These are phyloP conservation scores for Pontoporia blainvillei DNA, from an alignment of 2,113 vertebrate genomes.

Conservation along the genomic window DNA sequence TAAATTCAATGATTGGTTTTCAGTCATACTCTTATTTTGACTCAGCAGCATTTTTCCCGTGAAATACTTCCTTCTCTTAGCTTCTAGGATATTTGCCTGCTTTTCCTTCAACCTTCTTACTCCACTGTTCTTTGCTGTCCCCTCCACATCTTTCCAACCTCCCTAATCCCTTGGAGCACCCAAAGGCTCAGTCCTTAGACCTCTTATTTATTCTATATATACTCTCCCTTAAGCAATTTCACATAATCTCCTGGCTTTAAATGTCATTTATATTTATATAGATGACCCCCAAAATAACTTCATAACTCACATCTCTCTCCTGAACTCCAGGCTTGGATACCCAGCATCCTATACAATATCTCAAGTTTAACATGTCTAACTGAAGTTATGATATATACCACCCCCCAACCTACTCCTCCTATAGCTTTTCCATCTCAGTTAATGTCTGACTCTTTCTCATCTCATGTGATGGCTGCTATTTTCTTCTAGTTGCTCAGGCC, in stretches of 20 bases:
- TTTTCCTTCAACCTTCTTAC: not conserved
- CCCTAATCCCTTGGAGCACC: not conserved
- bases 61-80: slow-evolving; percentile 15
- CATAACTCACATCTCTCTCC: not conserved
- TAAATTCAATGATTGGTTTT: not conserved
- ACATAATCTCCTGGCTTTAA: not conserved
- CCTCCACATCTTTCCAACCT: not conserved
- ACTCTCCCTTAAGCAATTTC: not conserved
- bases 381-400: not conserved
- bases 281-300: not conserved
- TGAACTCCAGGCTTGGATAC: not conserved
- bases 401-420: not conserved
- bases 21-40: not conserved
- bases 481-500: not conserved
- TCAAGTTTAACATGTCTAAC: not conserved
- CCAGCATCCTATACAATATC: not conserved
- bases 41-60: not conserved
- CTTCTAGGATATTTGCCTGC: not conserved
- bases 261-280: not conserved
- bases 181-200: not conserved
- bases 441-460: not conserved
- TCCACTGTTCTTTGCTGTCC: not conserved
- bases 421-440: not conserved
- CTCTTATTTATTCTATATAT: not conserved
- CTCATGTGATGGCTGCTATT: not conserved